Conservation (phyloP, 2,113 vertebrate species). For the Proteles cristata region DNA sequence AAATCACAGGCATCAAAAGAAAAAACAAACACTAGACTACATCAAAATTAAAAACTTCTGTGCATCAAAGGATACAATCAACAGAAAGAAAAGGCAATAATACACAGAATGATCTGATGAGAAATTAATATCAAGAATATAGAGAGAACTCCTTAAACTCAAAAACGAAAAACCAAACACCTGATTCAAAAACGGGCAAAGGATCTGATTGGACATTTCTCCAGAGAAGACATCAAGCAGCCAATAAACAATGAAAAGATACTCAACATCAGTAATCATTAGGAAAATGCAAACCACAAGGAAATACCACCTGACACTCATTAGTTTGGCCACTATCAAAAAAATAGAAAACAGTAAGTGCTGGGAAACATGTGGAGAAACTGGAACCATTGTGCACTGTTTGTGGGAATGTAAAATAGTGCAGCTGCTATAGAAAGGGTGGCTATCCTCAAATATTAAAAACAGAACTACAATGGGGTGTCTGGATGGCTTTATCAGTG, state of each 20-base stretch:
- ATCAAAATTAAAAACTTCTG: slow-evolving; percentile 22
- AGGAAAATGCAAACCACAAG: not conserved
- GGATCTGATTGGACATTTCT: not conserved
- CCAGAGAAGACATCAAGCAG: not conserved
- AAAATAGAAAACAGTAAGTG: not conserved
- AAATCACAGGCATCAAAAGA: not conserved
- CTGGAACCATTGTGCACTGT: not conserved
- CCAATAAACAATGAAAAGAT: not conserved
- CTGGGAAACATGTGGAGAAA: not conserved
- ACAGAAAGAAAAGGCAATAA: not conserved
- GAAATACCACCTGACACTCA: not conserved
- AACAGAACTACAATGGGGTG: not conserved
- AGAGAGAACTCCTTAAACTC: not conserved
- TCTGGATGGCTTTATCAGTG: not conserved
- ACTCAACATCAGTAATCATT: not conserved
- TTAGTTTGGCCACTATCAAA: not conserved
- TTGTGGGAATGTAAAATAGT: not conserved
- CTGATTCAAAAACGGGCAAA: not conserved
- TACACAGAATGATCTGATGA: not conserved
- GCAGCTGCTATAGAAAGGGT: not conserved
- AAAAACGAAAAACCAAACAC: not conserved
- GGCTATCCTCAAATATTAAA: not conserved
- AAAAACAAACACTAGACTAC: not conserved
- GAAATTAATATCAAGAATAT: not conserved
- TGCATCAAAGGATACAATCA: not conserved